These are phyloP conservation scores for Macaria notata DNA, from an alignment of 2,888 invertebrate genomes.

Conservation along the genomic window DNA sequence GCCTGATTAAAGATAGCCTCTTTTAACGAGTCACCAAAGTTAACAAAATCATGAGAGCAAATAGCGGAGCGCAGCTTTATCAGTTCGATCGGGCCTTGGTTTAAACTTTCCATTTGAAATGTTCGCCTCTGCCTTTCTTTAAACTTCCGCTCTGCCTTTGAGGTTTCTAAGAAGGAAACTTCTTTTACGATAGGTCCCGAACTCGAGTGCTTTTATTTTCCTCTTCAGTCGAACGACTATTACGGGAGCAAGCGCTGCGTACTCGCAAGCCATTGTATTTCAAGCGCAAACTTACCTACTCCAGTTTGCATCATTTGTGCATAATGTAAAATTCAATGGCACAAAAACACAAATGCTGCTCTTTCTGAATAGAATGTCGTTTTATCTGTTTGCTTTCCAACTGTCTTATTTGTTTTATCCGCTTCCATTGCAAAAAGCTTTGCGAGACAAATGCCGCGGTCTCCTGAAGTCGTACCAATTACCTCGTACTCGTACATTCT, in stretches of 20 bases:
- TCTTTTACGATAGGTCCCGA: constrained; percentile 53
- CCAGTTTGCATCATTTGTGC: constrained; percentile 14
- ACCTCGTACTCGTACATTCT: not conserved
- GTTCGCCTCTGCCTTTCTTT: constrained; percentile 63
- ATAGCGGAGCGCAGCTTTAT: constrained; percentile 49
- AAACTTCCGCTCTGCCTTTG: constrained; percentile 67
- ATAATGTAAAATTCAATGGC: constrained; percentile 29
- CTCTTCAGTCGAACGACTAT: constrained; percentile 38
- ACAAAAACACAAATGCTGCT: constrained; percentile 26
- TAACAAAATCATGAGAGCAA: constrained; percentile 46
- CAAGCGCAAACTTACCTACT: constrained; percentile 15
- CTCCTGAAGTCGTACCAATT: not conserved
- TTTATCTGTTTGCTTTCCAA: not conserved
- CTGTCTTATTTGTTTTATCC: no score
- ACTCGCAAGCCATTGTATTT: constrained; percentile 21
- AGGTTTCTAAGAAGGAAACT: constrained; percentile 66
- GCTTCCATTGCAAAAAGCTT: no score
- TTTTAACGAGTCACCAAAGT: constrained; percentile 39
- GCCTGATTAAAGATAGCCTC: not conserved
- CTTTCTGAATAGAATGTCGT: not conserved
- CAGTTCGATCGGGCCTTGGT: constrained; percentile 53
- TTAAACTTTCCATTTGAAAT: constrained; percentile 65
- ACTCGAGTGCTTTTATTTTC: constrained; percentile 51
- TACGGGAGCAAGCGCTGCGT: constrained; percentile 29
- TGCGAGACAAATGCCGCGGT: not conserved